These are phyloP conservation scores for Doris montereyensis DNA, from an alignment of 2,888 invertebrate genomes.

Conservation along the genomic window DNA sequence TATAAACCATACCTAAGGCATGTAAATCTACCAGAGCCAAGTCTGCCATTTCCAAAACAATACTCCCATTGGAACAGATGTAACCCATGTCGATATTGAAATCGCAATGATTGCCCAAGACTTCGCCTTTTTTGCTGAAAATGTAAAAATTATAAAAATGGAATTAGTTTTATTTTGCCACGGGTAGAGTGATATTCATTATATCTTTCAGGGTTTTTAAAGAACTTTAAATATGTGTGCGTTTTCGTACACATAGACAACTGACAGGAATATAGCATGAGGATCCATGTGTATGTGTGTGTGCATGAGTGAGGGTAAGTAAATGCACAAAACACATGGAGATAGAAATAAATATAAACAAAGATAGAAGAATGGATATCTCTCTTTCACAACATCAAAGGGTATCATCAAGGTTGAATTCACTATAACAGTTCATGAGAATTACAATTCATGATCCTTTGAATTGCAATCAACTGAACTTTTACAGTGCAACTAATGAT, in stretches of 20 bases:
- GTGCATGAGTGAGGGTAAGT: too few species aligned
- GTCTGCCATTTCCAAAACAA: slow-evolving; percentile 57
- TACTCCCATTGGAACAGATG: slow-evolving; percentile 58
- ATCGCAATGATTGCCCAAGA: slow-evolving; percentile 73
- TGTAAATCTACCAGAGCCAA: slow-evolving; percentile 6
- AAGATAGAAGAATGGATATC: background rate
- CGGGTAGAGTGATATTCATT: too few species aligned
- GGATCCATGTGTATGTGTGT: too few species aligned
- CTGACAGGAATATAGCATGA: too few species aligned
- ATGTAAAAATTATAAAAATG: too few species aligned
- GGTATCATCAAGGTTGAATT: background rate
- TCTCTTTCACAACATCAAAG: background rate
- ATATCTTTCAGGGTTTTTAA: too few species aligned
- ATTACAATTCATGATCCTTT: too few species aligned
- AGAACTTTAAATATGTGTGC: too few species aligned
- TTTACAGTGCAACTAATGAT: too few species aligned
- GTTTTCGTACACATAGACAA: too few species aligned
- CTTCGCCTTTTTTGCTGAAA: slow-evolving; percentile 70
- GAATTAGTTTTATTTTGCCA: too few species aligned
- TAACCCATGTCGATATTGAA: slow-evolving; percentile 72
- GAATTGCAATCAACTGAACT: too few species aligned
- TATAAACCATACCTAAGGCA: background rate
- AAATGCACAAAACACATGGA: background rate
- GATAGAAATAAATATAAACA: background rate
- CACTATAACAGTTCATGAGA: background rate